Evolutionary conservation across 1,140 invertebrate genomes (phyloP), one percentile per base, ranked within the genome.

Genomic region (Drosophila guanche): DNA sequence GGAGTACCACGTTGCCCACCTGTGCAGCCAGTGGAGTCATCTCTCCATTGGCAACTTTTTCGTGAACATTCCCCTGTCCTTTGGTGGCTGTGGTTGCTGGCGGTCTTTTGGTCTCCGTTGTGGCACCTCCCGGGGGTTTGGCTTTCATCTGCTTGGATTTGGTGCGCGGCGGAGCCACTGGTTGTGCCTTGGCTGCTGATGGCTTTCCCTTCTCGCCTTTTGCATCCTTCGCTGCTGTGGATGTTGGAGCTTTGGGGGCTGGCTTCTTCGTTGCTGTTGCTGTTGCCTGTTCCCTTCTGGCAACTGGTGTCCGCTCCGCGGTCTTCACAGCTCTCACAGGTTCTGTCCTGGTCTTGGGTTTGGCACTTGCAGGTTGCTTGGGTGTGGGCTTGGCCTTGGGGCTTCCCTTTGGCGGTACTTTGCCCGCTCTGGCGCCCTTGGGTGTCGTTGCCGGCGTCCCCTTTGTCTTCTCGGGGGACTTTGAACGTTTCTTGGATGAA

Each of bases 301-400:
- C 42, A 14, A 20, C 8, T 2, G n/a, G 10, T 2, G 8, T 33
- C 47, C 65, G 50, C 29, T 70, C 54, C 1, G 16, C 33, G 12
- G 33, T 29, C 27, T 56, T 77, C 0, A 41, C 54, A 7, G 50
- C 40, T 12, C 58, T 12, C 12, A 20, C 20, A 6, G 50, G 47
- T 42, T 69, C 75, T 5, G 33, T 58, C 14, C 68, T 72, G 42
- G 53, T 16, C 54, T 67, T 67, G 25, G 70, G n/a, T 90, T 91
- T 91, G 90, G 90, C 90, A 91, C 90, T 91, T 85, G 70, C 74
- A 50, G 83, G 47, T 69, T 79, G 69, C 29, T 69, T 86, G n/a
- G 55, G 22, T n/a, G 22, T 52, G 16, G 61, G 33, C 37, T 86
- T 81, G 1, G 58, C 43, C 29, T 54, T 72, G 25, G 76, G 76